phyloP scores from a whole-genome alignment of 30 jellyfish, hydroid and myxozoan species.

The Mastigias papua region DNA sequence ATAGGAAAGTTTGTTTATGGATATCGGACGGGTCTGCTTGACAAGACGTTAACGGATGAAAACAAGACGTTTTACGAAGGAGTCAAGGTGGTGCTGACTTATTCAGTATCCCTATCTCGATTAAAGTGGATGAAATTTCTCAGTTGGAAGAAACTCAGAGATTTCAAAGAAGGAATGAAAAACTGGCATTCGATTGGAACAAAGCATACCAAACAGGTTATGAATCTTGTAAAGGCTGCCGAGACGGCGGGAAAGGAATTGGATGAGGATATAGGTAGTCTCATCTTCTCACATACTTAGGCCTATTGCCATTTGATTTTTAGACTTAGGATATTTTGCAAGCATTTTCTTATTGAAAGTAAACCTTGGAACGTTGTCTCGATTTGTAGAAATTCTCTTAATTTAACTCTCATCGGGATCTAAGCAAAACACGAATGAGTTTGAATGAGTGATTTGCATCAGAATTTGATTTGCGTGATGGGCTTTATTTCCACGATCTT shows the following conservation, averaged over 20 bases:
- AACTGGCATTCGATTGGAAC: not conserved
- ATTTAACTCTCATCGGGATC: too few relatives aligned
- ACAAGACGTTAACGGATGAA: not conserved
- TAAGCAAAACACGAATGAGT: too few relatives aligned
- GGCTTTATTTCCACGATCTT: too few relatives aligned
- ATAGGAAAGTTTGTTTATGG: conserved; percentile 17
- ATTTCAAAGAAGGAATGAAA: not conserved
- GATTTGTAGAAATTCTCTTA: too few relatives aligned
- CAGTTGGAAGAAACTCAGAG: not conserved
- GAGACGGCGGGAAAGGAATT: not conserved
- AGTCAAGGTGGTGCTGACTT: not conserved
- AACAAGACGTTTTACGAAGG: not conserved
- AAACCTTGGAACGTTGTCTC: too few relatives aligned
- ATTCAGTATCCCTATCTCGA: not conserved
- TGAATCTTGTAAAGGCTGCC: conserved; percentile 1
- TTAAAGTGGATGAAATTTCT: not conserved
- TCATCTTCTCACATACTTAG: not conserved
- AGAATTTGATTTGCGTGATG: too few relatives aligned
- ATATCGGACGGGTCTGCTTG: conserved; percentile 3
- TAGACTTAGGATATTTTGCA: too few relatives aligned
- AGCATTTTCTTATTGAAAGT: too few relatives aligned
- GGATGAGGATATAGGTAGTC: not conserved
- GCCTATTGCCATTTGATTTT: too few relatives aligned
- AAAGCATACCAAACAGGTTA: not conserved
- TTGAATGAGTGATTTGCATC: too few relatives aligned